Conservation (phyloP, 2,888 invertebrate species). For the Eurois occulta region DNA sequence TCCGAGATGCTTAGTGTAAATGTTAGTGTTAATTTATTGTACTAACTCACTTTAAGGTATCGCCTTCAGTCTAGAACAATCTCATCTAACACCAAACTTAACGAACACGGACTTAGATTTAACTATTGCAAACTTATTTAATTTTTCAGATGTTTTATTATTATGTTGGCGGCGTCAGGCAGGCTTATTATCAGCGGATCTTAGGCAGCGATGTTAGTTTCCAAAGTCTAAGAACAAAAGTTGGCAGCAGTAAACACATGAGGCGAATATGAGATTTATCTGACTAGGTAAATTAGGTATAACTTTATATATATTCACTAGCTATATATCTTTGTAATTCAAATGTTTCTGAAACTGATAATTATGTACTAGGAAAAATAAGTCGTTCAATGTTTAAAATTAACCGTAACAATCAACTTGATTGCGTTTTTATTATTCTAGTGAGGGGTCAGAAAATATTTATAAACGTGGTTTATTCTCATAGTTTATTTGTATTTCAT, state of each 20-base stretch:
- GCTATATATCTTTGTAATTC: constrained; percentile 67
- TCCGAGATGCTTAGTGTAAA: constrained; percentile 53
- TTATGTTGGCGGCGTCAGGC: constrained; percentile 79
- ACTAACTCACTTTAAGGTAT: constrained; percentile 59
- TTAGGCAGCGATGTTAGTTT: constrained; percentile 72
- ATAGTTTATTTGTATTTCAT: constrained; percentile 60
- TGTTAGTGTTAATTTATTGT: constrained; percentile 45
- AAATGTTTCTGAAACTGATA: constrained; percentile 56
- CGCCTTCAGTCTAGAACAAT: constrained; percentile 37
- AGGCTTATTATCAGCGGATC: constrained; percentile 73
- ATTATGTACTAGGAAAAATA: constrained; percentile 58
- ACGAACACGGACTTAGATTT: constrained; percentile 64
- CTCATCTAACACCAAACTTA: constrained; percentile 49
- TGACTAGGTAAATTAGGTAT: constrained; percentile 64
- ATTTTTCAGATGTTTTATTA: constrained; percentile 82
- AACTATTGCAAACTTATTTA: constrained; percentile 79
- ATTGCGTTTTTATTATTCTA: constrained; percentile 52
- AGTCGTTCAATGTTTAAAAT: constrained; percentile 59
- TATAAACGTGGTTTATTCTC: constrained; percentile 41
- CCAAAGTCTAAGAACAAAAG: constrained; percentile 63
- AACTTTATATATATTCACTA: constrained; percentile 68
- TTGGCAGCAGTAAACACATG: constrained; percentile 67
- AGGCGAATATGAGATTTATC: constrained; percentile 64
- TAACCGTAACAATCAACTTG: constrained; percentile 30
- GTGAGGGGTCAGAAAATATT: constrained; percentile 62